Percentiles rank a stretch among this genome's conserved stretches.
Evolutionary conservation across 1,140 invertebrate genomes (phyloP).

Genomic region (Andricus grossulariae): DNA sequence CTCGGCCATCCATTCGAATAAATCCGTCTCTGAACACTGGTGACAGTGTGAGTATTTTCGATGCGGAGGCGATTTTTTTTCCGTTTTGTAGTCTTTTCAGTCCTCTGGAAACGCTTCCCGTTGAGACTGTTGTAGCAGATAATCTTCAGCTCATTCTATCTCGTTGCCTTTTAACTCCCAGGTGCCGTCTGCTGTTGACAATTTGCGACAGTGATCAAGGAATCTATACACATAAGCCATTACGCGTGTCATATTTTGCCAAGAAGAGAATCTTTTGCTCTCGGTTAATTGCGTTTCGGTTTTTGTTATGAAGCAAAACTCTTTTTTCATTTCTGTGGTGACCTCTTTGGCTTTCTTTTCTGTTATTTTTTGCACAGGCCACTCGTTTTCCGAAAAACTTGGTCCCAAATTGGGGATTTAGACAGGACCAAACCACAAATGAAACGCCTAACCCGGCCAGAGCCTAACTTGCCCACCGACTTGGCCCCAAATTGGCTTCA

Average conservation of each 20-base stretch:
- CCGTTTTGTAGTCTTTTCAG: not conserved
- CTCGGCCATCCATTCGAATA: not conserved
- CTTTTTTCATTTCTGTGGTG: not conserved
- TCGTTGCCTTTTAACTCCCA: not conserved
- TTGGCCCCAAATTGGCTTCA: too few species aligned
- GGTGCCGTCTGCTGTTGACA: not conserved
- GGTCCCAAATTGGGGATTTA: too few species aligned
- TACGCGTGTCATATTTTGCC: not conserved
- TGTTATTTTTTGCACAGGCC: not conserved
- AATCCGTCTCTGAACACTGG: not conserved
- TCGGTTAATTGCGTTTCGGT: too few species aligned
- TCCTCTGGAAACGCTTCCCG: not conserved
- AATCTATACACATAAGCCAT: not conserved
- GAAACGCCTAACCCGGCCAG: not conserved
- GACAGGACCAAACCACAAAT: too few species aligned
- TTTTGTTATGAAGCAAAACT: too few species aligned
- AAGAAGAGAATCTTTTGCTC: too few species aligned
- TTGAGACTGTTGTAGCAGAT: not conserved
- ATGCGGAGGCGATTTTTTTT: not conserved
- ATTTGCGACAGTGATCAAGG: not conserved
- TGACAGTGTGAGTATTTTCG: constrained; percentile 6
- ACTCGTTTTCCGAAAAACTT: not conserved
- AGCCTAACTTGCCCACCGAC: too few species aligned
- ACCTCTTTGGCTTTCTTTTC: too few species aligned
- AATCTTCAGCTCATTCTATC: not conserved